Evolutionary conservation across 2,113 vertebrate genomes (phyloP), one percentile per base, ranked within the genome.

Genomic region (Oreochromis tanganicae): DNA sequence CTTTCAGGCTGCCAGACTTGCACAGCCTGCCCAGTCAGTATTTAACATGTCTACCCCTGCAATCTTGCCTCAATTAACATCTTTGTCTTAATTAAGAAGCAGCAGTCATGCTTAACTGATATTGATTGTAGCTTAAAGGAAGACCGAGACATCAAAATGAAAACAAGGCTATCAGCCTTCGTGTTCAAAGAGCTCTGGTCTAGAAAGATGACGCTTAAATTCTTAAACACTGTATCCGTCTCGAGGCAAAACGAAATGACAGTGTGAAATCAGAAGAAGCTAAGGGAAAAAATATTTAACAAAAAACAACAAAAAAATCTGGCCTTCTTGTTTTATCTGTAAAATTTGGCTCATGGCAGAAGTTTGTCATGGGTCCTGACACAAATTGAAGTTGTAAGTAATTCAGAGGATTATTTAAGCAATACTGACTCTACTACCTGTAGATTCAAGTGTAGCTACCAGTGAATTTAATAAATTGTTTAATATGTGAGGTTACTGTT

Each of bases 101-200:
- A 92, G 92, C 92, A 93, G 90, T 95, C 94, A 94, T 94, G 93
- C 90, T 95, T 95, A 94, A 93, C 92, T 87, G 87, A 91, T 93
- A 95, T 96, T 95, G 95, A 95, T 95, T 95, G 93, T 93, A 90
- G 91, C 93, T 96, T 93, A 94, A 92, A 95, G 90, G 89, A 94
- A 93, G 89, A 93, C 61, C 7, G 48, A 93, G 88, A 88, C 91
- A 91, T 95, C 91, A 92, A 92, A 92, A 92, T 88, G 85, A 88
- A 96, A 96, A 92, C 87, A 84, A 91, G 89, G 56, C 86, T 75
- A 61, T 91, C 73, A 83, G 50, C 81, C 83, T 48, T 87, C 34
- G 16, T 78, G 82, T 90, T 85, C 38, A 79, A 91, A 75, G 41
- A 88, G 46, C 57, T 80, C 12, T 81, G 38, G 71, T 57, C 7